Conservation (phyloP, 1,140 invertebrate genomes). For the Microplitis mediator region DNA sequence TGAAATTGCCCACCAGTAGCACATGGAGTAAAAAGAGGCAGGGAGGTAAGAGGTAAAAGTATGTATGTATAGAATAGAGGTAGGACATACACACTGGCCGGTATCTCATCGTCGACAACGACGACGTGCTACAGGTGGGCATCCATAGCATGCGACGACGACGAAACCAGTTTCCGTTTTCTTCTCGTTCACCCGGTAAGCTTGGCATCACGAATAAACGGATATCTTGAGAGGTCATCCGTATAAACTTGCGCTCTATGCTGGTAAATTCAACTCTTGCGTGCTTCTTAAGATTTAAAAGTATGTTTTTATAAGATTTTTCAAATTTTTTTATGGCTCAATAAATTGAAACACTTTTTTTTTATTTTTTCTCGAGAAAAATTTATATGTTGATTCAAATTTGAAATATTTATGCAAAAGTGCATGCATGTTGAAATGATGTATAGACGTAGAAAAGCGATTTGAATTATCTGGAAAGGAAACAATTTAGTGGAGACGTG, state of each 20-base stretch:
- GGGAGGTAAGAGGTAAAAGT: too few relatives aligned
- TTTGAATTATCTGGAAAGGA: slow-evolving; percentile 2
- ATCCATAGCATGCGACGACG: slow-evolving; percentile 24
- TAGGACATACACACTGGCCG: not conserved
- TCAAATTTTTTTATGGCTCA: too few relatives aligned
- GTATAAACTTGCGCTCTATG: not conserved
- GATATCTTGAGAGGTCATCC: slow-evolving; percentile 33
- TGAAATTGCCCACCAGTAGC: too few relatives aligned
- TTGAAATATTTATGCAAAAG: too few relatives aligned
- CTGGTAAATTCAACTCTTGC: not conserved
- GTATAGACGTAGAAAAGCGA: not conserved
- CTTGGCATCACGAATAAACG: slow-evolving; percentile 27
- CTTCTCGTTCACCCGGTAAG: slow-evolving; percentile 30
- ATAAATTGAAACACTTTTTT: too few relatives aligned
- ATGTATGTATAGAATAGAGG: too few relatives aligned
- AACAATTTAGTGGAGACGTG: not conserved
- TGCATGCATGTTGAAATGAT: too few relatives aligned
- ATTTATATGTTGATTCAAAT: too few relatives aligned
- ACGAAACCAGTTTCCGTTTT: slow-evolving; percentile 34
- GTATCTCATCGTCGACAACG: slow-evolving; percentile 22
- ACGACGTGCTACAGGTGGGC: slow-evolving; percentile 29
- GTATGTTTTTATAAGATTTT: not conserved
- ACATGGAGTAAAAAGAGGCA: too few relatives aligned
- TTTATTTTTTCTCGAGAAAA: too few relatives aligned
- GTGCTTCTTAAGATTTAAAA: not conserved